These are phyloP conservation scores for Agonopterix arenella DNA, from an alignment of 2,888 invertebrate species.

Conservation along the genomic window DNA sequence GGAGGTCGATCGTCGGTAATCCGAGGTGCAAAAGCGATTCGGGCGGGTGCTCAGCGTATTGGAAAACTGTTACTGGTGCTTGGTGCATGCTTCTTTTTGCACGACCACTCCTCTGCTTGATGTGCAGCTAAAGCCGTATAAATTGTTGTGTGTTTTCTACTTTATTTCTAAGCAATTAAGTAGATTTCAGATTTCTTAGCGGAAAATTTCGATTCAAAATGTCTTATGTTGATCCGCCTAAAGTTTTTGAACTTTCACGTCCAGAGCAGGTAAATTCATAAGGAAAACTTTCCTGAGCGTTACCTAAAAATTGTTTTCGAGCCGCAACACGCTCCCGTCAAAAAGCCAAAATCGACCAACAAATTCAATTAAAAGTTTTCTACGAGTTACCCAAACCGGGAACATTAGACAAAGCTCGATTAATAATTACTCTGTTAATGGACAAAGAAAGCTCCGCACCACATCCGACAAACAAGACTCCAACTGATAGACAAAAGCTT, in stretches of 20 bases:
- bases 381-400: constrained; percentile 54
- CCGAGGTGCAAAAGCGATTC: constrained; percentile 47
- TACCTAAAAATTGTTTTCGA: constrained; percentile 49
- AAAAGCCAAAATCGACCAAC: constrained; percentile 61
- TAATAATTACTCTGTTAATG: constrained; percentile 65
- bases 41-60: constrained; percentile 40
- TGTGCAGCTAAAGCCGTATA: too few relatives aligned
- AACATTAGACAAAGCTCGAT: constrained; percentile 63
- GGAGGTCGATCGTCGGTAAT: constrained; percentile 38
- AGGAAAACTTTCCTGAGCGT: constrained; percentile 34
- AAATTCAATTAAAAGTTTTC: constrained; percentile 72
- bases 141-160: too few relatives aligned
- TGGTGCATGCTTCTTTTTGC: constrained; percentile 21
- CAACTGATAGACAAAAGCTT: constrained; percentile 59
- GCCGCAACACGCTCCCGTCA: constrained; percentile 43
- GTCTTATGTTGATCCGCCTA: too few relatives aligned
- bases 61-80: constrained; percentile 46
- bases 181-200: too few relatives aligned
- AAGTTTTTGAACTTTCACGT: not conserved
- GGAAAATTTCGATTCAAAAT: too few relatives aligned
- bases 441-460: constrained; percentile 59
- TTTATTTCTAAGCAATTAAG: too few relatives aligned
- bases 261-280: constrained; percentile 29
- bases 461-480: constrained; percentile 60
- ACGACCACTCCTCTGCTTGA: not conserved